phyloP scores from a whole-genome alignment of 2,113 vertebrate species.

The Cololabis saira region DNA sequence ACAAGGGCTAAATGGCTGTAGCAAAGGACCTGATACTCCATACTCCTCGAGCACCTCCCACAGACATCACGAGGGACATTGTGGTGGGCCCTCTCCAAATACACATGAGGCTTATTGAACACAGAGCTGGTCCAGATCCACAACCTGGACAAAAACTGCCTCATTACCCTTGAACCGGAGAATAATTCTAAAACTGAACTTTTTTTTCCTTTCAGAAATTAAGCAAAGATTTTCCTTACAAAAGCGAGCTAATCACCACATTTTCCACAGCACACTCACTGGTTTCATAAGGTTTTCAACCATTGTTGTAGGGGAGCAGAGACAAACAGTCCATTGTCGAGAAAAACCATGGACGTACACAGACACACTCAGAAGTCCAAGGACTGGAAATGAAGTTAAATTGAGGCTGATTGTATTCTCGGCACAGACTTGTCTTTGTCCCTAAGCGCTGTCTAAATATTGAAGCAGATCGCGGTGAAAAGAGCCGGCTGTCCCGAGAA shows the following conservation, averaged over 20 bases:
- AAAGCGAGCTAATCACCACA: not conserved
- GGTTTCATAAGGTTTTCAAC: conserved; percentile 12
- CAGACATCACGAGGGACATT: too few species aligned
- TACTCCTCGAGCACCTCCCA: too few species aligned
- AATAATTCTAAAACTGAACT: too few species aligned
- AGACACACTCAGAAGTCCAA: conserved; percentile 25
- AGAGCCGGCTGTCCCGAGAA: conserved; percentile 73
- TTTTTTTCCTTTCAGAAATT: too few species aligned
- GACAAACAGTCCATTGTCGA: conserved; percentile 26
- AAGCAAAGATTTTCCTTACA: too few species aligned
- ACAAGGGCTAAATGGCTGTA: too few species aligned
- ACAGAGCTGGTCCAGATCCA: too few species aligned
- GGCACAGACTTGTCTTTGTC: conserved; percentile 67
- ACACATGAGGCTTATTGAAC: too few species aligned
- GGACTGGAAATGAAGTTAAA: conserved; percentile 56
- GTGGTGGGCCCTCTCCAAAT: too few species aligned
- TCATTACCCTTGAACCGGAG: too few species aligned
- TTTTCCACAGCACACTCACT: not conserved
- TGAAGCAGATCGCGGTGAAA: conserved; percentile 72
- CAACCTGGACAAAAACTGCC: too few species aligned
- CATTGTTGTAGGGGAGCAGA: conserved; percentile 20
- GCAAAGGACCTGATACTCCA: too few species aligned
- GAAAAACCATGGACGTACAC: conserved; percentile 13
- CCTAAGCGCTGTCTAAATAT: conserved; percentile 77
- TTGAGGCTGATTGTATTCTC: conserved; percentile 71